A percentile compares a stretch with the other conserved stretches of the same genome.
phyloP scores from a whole-genome alignment of 1,140 invertebrate genomes.

The Halictus rubicundus region DNA sequence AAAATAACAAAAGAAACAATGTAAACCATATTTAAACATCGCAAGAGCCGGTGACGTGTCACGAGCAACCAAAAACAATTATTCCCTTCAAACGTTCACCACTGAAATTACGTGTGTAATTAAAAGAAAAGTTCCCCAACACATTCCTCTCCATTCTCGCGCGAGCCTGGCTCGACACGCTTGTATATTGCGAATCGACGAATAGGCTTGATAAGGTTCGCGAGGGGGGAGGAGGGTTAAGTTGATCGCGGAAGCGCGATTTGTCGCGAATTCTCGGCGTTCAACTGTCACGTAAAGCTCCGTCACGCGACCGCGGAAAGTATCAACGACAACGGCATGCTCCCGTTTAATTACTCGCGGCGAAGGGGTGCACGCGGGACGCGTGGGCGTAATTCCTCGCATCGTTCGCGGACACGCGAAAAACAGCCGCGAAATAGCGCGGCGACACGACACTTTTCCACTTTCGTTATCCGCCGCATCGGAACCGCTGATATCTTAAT shows the following conservation, averaged over 20 bases:
- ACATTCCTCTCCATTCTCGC: not conserved
- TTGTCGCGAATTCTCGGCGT: slow-evolving; percentile 44
- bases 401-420: slow-evolving; percentile 46
- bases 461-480: slow-evolving; percentile 19
- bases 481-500: slow-evolving; percentile 15
- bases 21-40: no score
- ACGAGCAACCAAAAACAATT: not conserved
- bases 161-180: slow-evolving; percentile 15
- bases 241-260: slow-evolving; percentile 42
- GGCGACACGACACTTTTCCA: slow-evolving; percentile 41
- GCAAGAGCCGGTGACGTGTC: no score
- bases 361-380: slow-evolving; percentile 17
- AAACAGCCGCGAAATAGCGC: slow-evolving; percentile 42
- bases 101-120: no score
- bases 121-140: no score
- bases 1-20: no score
- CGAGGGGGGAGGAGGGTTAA: not conserved
- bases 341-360: slow-evolving; percentile 52
- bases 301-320: slow-evolving; percentile 58
- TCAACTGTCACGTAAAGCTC: slow-evolving; percentile 41
- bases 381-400: slow-evolving; percentile 27
- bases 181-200: not conserved
- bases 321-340: slow-evolving; percentile 43
- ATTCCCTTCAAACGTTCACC: not conserved
- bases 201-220: slow-evolving; percentile 10